A percentile compares a stretch with the other conserved stretches of the same genome.
Evolutionary conservation across 2,797 vertebrate species (phyloP).

Genomic region (Pangasius larnaudii): DNA sequence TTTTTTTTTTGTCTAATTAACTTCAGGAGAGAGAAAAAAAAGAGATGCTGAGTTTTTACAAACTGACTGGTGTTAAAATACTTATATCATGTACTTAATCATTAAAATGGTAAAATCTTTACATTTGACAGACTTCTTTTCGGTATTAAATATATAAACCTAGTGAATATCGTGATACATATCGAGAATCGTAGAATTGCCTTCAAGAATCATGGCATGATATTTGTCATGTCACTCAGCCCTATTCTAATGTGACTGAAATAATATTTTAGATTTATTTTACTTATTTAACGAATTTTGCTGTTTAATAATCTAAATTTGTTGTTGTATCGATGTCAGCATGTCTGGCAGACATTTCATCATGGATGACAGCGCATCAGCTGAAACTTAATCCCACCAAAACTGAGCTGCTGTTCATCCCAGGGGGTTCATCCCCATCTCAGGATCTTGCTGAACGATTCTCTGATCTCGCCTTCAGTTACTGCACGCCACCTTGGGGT

Average conservation of each 20-base stretch:
- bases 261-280: not conserved
- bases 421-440: too few relatives aligned
- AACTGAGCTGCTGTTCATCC: too few relatives aligned
- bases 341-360: too few relatives aligned
- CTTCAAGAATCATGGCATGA: not conserved
- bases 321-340: not conserved
- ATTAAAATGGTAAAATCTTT: not conserved
- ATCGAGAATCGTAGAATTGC: not conserved
- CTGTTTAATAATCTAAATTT: not conserved
- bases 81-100: not conserved
- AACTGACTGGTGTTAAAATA: not conserved
- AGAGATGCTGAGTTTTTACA: not conserved
- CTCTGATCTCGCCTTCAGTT: too few relatives aligned
- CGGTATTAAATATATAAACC: not conserved
- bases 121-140: not conserved
- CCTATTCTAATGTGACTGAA: not conserved
- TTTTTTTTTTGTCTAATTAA: not conserved
- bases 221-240: not conserved
- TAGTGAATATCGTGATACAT: not conserved
- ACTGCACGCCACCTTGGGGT: too few relatives aligned
- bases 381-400: too few relatives aligned
- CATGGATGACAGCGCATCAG: too few relatives aligned
- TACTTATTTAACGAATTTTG: not conserved
- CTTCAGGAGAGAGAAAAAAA: not conserved
- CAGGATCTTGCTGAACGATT: too few relatives aligned